These are phyloP conservation scores for Phylloscopus trochiloides DNA, from an alignment of 2,113 vertebrate species.

Conservation along the genomic window DNA sequence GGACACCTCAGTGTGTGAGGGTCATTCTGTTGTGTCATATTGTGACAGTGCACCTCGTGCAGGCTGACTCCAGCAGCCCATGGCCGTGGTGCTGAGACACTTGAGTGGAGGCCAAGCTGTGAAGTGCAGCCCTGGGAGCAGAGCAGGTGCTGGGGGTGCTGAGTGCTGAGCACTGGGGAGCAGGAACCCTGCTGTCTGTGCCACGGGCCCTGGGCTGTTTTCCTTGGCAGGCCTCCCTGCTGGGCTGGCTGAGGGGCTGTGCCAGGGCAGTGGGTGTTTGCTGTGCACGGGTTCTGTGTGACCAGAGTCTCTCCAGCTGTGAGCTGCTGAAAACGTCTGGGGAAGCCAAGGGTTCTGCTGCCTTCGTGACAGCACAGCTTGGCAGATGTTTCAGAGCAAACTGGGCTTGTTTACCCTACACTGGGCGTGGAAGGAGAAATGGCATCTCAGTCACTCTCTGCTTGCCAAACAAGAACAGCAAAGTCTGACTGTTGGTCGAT, in stretches of 20 bases:
- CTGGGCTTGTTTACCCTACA: not conserved
- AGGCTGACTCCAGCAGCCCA: too few relatives aligned
- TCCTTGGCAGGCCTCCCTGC: not conserved
- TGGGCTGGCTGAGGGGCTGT: not conserved
- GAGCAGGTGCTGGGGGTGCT: fast-evolving
- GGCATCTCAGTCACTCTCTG: not conserved
- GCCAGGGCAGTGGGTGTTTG: too few relatives aligned
- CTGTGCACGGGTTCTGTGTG: not conserved
- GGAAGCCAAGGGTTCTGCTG: not conserved
- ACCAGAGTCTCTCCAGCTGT: not conserved
- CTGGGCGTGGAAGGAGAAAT: not conserved
- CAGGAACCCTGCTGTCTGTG: not conserved
- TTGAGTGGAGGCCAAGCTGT: not conserved
- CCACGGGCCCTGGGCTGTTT: not conserved
- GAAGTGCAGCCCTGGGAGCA: not conserved
- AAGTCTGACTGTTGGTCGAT: not conserved
- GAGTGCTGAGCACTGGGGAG: not conserved
- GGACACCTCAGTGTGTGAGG: too few relatives aligned
- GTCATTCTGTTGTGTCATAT: too few relatives aligned
- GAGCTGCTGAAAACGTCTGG: not conserved
- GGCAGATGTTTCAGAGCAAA: not conserved
- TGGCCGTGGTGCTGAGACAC: not conserved
- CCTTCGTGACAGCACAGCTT: not conserved
- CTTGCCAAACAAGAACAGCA: not conserved
- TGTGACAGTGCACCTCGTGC: too few relatives aligned